These are phyloP conservation scores for Choloepus didactylus DNA, from an alignment of 2,797 vertebrate genomes.

Conservation along the genomic window DNA sequence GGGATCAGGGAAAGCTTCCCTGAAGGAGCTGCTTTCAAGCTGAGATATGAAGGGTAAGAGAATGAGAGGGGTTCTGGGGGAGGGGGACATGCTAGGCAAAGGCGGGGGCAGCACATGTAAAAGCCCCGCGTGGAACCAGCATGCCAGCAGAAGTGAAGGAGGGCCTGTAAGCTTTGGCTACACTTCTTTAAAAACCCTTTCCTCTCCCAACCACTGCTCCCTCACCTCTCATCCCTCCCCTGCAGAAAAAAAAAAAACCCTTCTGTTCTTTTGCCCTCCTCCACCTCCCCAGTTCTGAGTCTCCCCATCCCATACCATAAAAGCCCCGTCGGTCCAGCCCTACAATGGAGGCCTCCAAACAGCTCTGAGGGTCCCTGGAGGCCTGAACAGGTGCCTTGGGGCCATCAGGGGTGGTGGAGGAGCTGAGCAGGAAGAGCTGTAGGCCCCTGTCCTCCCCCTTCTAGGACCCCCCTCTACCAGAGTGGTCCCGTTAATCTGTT, in stretches of 20 bases:
- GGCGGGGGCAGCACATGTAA: too few relatives aligned
- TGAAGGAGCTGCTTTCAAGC: background rate
- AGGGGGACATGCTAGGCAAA: background rate
- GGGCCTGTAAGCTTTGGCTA: too few relatives aligned
- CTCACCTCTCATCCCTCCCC: too few relatives aligned
- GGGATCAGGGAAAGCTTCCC: background rate
- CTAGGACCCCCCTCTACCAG: too few relatives aligned
- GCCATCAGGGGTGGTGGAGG: background rate
- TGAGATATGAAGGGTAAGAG: background rate
- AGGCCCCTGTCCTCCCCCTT: background rate
- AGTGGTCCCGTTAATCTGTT: accelerated
- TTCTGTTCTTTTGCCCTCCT: too few relatives aligned
- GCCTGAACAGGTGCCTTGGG: background rate
- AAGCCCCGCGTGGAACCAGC: accelerated
- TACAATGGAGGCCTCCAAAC: background rate
- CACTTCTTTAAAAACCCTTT: background rate
- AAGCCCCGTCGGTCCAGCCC: background rate
- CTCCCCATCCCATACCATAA: background rate
- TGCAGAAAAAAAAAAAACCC: background rate
- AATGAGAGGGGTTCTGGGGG: background rate
- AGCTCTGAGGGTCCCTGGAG: background rate
- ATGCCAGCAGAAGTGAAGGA: background rate
- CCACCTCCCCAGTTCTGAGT: background rate
- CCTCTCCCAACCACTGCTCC: background rate
- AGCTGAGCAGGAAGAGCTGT: background rate